phyloP scores from a whole-genome alignment of 1,140 invertebrate species.

The Linepithema humile region DNA sequence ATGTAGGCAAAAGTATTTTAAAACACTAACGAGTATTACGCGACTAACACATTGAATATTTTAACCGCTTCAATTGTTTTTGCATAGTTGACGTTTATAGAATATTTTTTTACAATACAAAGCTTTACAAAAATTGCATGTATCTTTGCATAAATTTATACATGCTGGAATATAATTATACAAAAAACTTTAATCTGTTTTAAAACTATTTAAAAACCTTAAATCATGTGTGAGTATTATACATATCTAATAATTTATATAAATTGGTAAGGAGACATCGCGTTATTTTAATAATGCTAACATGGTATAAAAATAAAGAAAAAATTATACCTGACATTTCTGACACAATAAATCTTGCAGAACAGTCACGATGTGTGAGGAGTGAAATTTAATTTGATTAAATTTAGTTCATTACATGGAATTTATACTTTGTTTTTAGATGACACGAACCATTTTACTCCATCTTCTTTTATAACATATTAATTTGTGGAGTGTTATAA shows the following conservation, averaged over 20 bases:
- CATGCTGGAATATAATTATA: neutral
- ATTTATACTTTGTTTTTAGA: neutral
- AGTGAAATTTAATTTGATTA: too few species aligned
- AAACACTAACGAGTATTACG: neutral
- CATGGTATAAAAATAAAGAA: too few species aligned
- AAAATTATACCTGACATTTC: too few species aligned
- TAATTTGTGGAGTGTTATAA: slow-evolving; percentile 19
- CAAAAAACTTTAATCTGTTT: too few species aligned
- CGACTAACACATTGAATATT: neutral
- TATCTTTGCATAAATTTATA: too few species aligned
- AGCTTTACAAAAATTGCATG: too few species aligned
- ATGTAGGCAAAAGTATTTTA: neutral
- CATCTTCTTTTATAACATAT: neutral
- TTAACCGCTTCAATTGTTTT: neutral
- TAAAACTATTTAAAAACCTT: neutral
- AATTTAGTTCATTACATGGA: too few species aligned
- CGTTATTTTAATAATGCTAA: too few species aligned
- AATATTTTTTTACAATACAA: neutral
- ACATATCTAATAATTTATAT: neutral
- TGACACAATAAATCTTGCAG: too few species aligned
- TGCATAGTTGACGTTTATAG: neutral
- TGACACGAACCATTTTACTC: neutral
- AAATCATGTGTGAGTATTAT: neutral
- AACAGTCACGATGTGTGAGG: too few species aligned
- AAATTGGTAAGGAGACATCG: neutral